A percentile compares a stretch with the other conserved stretches of the same genome.
phyloP scores from a whole-genome alignment of 37 sponge, comb jelly and placozoan genomes.

The Theonella swinhoei region DNA sequence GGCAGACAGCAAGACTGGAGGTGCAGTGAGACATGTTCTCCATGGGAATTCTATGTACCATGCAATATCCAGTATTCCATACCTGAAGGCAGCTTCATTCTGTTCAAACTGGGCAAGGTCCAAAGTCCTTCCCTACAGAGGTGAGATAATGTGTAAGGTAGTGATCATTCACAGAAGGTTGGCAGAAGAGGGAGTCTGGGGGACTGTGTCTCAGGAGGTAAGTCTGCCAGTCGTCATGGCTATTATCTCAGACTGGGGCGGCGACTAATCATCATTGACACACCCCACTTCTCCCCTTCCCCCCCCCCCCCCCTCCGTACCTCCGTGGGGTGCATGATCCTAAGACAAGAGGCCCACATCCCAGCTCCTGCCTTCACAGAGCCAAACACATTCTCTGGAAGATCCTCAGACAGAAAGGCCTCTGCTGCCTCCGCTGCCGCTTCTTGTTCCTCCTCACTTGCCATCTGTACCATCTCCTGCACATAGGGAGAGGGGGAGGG shows the following conservation, averaged over 20 bases:
- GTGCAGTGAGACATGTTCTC: too few relatives aligned
- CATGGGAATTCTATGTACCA: too few relatives aligned
- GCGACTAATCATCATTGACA: too few relatives aligned
- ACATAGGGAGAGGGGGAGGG: not conserved
- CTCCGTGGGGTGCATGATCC: slow-evolving; percentile 91
- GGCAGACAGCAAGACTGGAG: slow-evolving; percentile 80
- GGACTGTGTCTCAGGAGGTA: too few relatives aligned
- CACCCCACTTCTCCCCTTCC: too few relatives aligned
- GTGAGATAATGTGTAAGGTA: too few relatives aligned
- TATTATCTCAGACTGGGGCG: too few relatives aligned
- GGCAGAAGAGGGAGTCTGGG: too few relatives aligned
- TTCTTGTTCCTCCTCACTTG: slow-evolving; percentile 83
- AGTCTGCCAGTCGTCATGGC: too few relatives aligned
- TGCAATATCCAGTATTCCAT: too few relatives aligned
- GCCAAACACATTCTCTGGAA: slow-evolving; percentile 89
- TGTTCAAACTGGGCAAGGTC: slow-evolving; percentile 91
- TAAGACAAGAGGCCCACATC: slow-evolving; percentile 94
- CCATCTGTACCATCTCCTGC: slow-evolving; percentile 91
- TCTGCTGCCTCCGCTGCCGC: slow-evolving; percentile 87
- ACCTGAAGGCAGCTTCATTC: slow-evolving; percentile 97
- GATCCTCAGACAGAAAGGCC: slow-evolving; percentile 85
- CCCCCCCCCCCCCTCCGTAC: slow-evolving; percentile 13
- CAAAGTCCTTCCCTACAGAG: slow-evolving; percentile 79
- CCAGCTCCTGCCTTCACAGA: slow-evolving; percentile 91
- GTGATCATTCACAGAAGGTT: too few relatives aligned